These are phyloP conservation scores for Tetragnatha montana DNA, from an alignment of 2,888 invertebrate species.

Conservation along the genomic window DNA sequence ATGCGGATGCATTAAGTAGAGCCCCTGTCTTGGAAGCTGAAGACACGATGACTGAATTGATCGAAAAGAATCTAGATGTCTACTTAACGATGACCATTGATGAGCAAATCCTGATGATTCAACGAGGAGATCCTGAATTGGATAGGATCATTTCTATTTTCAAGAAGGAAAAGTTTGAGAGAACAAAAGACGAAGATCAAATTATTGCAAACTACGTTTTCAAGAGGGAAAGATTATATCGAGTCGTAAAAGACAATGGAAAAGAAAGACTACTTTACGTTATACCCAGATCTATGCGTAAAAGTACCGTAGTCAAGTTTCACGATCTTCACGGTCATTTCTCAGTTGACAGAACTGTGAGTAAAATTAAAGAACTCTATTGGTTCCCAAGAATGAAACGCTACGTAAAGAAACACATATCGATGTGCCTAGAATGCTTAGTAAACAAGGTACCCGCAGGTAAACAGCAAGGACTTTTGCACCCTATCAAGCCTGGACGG, in stretches of 20 bases:
- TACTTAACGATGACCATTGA: constrained; percentile 7
- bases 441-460: too few species aligned
- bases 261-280: background rate
- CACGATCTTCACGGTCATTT: constrained; percentile 16
- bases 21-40: background rate
- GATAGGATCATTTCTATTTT: constrained; percentile 7
- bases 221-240: constrained; percentile 5
- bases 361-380: too few species aligned
- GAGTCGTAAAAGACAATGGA: background rate
- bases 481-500: too few species aligned
- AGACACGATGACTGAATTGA: background rate
- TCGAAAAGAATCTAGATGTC: constrained; percentile 26
- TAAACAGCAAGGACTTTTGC: too few species aligned
- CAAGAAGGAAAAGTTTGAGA: background rate
- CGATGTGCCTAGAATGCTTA: too few species aligned
- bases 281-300: background rate
- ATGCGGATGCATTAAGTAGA: constrained; percentile 7
- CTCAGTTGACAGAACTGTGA: background rate
- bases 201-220: background rate
- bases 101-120: constrained; percentile 1
- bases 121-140: background rate
- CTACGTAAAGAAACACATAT: too few species aligned
- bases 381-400: too few species aligned
- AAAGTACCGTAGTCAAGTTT: constrained; percentile 13
- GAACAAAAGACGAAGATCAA: constrained; percentile 3